Conservation (phyloP, 1,140 invertebrate genomes). For the Cotesia chilonis region DNA sequence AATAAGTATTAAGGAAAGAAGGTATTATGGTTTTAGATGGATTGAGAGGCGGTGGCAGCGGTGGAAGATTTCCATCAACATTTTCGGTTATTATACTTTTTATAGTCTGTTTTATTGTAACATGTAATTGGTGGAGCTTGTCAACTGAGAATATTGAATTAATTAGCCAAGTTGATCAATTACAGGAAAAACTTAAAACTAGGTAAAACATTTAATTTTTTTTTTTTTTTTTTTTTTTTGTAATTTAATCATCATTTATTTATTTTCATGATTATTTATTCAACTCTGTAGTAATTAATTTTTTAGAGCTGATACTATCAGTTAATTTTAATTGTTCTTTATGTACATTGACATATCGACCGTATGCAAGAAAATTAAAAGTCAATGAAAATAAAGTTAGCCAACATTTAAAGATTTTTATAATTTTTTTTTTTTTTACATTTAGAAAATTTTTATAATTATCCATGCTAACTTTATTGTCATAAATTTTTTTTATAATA, state of each 20-base stretch:
- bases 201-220: constrained; percentile 50
- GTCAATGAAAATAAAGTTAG: too few species aligned
- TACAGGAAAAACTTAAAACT: constrained; percentile 64
- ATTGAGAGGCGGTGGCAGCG: too few species aligned
- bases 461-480: background rate
- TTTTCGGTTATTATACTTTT: background rate
- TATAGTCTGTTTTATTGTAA: constrained; percentile 57
- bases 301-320: background rate
- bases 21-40: too few species aligned
- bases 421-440: too few species aligned
- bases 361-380: too few species aligned
- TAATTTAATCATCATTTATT: background rate
- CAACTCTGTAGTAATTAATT: too few species aligned
- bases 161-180: constrained; percentile 62
- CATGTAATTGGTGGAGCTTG: constrained; percentile 66
- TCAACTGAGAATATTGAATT: constrained; percentile 65
- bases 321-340: constrained; percentile 8
- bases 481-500: constrained; percentile 1
- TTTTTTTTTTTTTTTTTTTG: constrained; percentile 20
- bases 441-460: too few species aligned
- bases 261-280: background rate
- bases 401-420: too few species aligned
- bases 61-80: too few species aligned
- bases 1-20: too few species aligned
- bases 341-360: background rate